These are phyloP conservation scores for Champsocephalus esox DNA, from an alignment of 2,797 vertebrate species.

Conservation along the genomic window DNA sequence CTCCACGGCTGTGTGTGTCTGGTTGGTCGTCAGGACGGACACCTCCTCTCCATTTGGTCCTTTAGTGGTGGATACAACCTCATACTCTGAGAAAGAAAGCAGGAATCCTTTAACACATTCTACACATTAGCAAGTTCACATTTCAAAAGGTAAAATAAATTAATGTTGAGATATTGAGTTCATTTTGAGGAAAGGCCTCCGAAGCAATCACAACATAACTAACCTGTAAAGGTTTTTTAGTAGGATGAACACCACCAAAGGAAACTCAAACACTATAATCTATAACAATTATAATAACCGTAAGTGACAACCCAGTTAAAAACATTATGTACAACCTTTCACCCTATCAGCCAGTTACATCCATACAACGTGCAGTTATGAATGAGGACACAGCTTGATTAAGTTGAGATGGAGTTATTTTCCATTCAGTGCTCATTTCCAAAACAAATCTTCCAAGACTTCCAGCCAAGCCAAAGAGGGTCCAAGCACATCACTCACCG, in stretches of 20 bases:
- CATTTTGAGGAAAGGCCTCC: not conserved
- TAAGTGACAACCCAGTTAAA: not conserved
- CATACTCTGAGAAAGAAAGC: constrained; percentile 88
- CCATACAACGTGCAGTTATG: not conserved
- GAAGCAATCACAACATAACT: not conserved
- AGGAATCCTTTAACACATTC: not conserved
- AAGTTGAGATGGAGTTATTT: not conserved
- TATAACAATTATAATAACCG: not conserved
- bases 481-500: not conserved
- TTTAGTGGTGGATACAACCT: constrained; percentile 91
- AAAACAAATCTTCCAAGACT: not conserved
- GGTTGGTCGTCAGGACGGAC: constrained; percentile 92
- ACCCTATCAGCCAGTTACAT: not conserved
- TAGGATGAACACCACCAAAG: not conserved
- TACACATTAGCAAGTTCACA: not conserved
- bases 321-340: not conserved
- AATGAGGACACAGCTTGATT: not conserved
- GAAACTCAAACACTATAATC: not conserved
- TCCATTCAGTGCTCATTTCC: not conserved
- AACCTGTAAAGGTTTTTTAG: too few relatives aligned
- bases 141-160: not conserved
- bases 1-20: constrained; percentile 96
- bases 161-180: not conserved
- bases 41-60: constrained; percentile 88
- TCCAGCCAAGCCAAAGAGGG: not conserved